Base-by-base conservation (phyloP, 2,797 vertebrate species). In the Sebastes kiyomatsui region DNA sequence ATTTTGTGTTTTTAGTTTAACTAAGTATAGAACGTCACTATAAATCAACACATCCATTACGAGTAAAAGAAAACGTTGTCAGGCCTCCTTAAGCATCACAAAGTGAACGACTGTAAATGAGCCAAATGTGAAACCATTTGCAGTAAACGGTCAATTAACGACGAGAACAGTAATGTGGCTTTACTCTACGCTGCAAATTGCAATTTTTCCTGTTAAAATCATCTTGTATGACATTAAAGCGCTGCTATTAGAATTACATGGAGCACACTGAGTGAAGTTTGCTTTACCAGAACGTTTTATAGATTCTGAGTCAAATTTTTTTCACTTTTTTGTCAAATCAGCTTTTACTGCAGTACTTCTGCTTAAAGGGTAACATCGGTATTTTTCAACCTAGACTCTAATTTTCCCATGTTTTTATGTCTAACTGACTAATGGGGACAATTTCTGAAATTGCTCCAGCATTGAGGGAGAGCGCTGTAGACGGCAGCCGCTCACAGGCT, bases 71-170 rank as follows among this genome's bases (percentile, higher is more conserved):
- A 42, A n/a, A 13, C n/a, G 20, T 25, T 13, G 72, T 82, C 83
- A 84, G 61, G 70, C 66, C 67, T 86, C 79, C 65, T 79, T 75
- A 82, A 81, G 80, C 72, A 33, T 78, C 67, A 72, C 80, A 86
- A 72, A 86, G 46, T 73, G 70, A 82, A 77, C 73, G 77, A 33
- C 49, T 67, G 65, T 56, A 83, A 90, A 91, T 88, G 88, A 89
- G 80, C 81, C 86, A 84, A 42, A 80, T 85, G 83, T 75, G 38
- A 84, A 87, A 81, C 61, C 82, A 91, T 88, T 88, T 80, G 77
- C 71, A 73, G 61, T 58, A 61, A 88, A 83, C 11, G 75, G 84
- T 88, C 87, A 89, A 89, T 91, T 87, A 91, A 73, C 22, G 62
- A 77, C 16, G 22, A 69, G 82, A 72, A 59, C 64, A 16, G 73